phyloP scores from a whole-genome alignment of 2,888 invertebrate genomes.

The Macrophya alboannulata region DNA sequence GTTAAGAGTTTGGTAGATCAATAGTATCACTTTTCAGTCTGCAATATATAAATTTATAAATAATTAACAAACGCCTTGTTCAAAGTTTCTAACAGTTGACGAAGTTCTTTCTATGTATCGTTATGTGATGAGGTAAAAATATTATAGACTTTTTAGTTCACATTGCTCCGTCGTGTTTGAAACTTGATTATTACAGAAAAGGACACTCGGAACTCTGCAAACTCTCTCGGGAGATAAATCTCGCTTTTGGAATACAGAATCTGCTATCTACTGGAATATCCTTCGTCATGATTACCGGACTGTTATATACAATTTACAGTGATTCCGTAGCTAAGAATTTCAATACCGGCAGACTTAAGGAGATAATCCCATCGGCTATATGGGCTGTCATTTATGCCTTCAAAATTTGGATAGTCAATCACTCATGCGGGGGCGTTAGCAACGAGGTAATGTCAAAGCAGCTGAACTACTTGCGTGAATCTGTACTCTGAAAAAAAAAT shows the following conservation, averaged over 20 bases:
- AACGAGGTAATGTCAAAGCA: conserved; percentile 35
- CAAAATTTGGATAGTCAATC: conserved; percentile 20
- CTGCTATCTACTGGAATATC: conserved; percentile 5
- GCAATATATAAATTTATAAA: no score
- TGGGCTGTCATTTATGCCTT: background rate
- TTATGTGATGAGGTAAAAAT: no score
- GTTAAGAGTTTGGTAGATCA: background rate
- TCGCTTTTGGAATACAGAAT: conserved; percentile 30
- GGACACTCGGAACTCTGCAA: conserved; percentile 34
- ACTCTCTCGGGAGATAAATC: conserved; percentile 8
- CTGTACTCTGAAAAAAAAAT: background rate
- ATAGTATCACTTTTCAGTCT: no score
- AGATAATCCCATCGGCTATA: background rate
- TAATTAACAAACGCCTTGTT: no score
- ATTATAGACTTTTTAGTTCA: no score
- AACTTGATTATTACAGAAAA: conserved; percentile 14
- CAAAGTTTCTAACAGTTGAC: no score
- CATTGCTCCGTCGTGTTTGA: no score
- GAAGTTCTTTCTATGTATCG: no score
- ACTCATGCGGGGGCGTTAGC: background rate
- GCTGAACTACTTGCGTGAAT: background rate
- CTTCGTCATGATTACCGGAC: conserved; percentile 11
- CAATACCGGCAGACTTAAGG: background rate
- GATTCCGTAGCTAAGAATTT: background rate
- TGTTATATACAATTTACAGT: background rate